A percentile compares a stretch with the other conserved stretches of the same genome.
Conservation (phyloP, 2,888 invertebrate genomes). For the Epinotia nisella region DNA sequence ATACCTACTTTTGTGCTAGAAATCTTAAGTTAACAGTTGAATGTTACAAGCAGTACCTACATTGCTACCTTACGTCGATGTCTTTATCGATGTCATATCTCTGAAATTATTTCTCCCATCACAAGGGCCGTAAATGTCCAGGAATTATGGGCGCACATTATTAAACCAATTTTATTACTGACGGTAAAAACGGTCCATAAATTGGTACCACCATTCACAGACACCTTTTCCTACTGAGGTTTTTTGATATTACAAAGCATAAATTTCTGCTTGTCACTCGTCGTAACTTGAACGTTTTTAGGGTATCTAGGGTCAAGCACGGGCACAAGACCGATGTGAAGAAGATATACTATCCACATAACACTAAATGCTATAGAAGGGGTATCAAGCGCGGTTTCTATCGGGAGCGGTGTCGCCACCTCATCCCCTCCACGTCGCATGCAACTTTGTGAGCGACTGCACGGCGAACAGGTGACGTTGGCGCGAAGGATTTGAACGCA, state of each 20-base stretch:
- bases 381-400: too few relatives aligned
- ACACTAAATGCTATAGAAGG: too few relatives aligned
- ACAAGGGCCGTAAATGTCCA: slow-evolving; percentile 27
- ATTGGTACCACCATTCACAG: slow-evolving; percentile 17
- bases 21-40: not conserved
- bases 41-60: not conserved
- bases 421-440: too few relatives aligned
- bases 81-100: slow-evolving; percentile 6
- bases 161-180: slow-evolving; percentile 33
- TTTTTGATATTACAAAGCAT: slow-evolving; percentile 36
- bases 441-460: too few relatives aligned
- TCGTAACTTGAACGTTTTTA: slow-evolving; percentile 15
- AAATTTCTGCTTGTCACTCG: slow-evolving; percentile 30
- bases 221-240: slow-evolving; percentile 30
- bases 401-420: too few relatives aligned
- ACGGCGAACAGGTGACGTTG: too few relatives aligned
- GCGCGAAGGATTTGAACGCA: too few relatives aligned
- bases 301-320: too few relatives aligned
- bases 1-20: too few relatives aligned
- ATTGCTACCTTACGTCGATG: too few relatives aligned
- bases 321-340: too few relatives aligned
- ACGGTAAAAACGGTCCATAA: slow-evolving; percentile 20
- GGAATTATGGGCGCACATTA: slow-evolving; percentile 37
- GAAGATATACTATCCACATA: too few relatives aligned
- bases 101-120: slow-evolving; percentile 15